A percentile compares a stretch with the other conserved stretches of the same genome.
These are phyloP conservation scores for Amphiprion clarkii DNA, from an alignment of 2,797 vertebrate species.

Conservation along the genomic window DNA sequence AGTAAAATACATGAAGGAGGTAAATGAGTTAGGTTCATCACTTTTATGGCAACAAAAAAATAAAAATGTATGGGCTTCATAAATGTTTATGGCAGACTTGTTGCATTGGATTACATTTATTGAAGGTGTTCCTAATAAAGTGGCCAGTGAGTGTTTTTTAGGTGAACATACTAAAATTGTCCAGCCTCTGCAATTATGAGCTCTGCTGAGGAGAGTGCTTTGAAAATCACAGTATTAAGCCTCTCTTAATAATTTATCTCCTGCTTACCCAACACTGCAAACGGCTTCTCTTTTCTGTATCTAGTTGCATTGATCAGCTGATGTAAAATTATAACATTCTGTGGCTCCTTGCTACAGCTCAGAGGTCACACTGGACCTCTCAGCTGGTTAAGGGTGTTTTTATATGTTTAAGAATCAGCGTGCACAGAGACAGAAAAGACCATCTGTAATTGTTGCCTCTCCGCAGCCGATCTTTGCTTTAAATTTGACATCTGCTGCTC, in stretches of 20 bases:
- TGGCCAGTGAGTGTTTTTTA: too few species aligned
- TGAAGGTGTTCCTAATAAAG: too few species aligned
- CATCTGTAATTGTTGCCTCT: slow-evolving; percentile 1
- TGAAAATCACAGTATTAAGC: slow-evolving; percentile 17
- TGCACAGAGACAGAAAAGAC: neutral
- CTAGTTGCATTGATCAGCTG: slow-evolving; percentile 17
- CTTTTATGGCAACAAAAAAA: too few species aligned
- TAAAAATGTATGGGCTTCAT: too few species aligned
- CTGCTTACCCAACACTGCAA: slow-evolving; percentile 19
- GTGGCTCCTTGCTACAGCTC: slow-evolving; percentile 1
- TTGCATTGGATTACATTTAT: too few species aligned
- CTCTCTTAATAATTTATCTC: slow-evolving; percentile 34
- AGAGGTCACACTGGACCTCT: slow-evolving; percentile 2
- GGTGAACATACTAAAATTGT: neutral
- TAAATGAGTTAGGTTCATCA: too few species aligned
- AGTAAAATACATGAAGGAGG: too few species aligned
- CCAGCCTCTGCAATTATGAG: slow-evolving; percentile 19
- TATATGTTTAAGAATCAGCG: neutral
- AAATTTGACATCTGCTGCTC: slow-evolving; percentile 9
- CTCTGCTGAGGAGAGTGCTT: neutral
- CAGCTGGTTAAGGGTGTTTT: neutral
- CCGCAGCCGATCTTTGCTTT: neutral
- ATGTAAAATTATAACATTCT: slow-evolving; percentile 7
- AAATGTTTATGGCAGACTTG: too few species aligned
- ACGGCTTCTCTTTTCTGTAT: slow-evolving; percentile 8